Base-by-base conservation (phyloP, 2,888 invertebrate species). In the Xylota segnis region DNA sequence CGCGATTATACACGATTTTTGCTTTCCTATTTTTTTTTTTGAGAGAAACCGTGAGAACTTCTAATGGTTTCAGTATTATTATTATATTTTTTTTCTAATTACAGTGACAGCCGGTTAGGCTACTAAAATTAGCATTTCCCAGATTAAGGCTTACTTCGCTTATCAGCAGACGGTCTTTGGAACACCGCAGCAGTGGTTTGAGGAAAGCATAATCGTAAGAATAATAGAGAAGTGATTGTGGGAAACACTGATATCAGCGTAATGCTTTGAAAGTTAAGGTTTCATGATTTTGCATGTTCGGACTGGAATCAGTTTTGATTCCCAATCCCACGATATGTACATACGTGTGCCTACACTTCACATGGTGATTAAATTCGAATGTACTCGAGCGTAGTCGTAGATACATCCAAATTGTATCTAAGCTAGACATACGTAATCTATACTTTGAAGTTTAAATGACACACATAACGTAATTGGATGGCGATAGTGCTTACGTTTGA, bases 161-260 rank as follows among this genome's bases (percentile, higher is more conserved):
- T 83, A 83, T 83, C 83, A 83, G 65, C 47, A 56, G 50, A 40
- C 47, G 37, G 61, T 83, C 72, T 79, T 16, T 61, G 40, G 66
- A 78, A 63, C 47, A 82, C 52, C 77, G 63, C 58, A 72, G 6
- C 54, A 79, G 79, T 56, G 79, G 54, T 72, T 59, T 45, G 47
- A 63, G 23, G 56, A 40, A 14, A 40, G 37, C 12, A 27, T 14
- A 54, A 61, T 47, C 61, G 27, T 27, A 76, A 40, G 68, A 76
- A 63, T 76, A 52, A 50, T 50, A 65, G 45, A 65, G 45, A 65
- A 65, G 16, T 32, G 40, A 29, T 32, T 66, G 72, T 83, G 79
- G 68, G 79, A 79, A 83, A 74, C 7, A 27, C n/a, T 72, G n/a
- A 74, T 83, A 83, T 83, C 83, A 66, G 12, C 10, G 23, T 14